A percentile compares a stretch with the other conserved stretches of the same genome.
phyloP scores from a whole-genome alignment of 2,888 invertebrate genomes.

The Drosophila robusta region DNA sequence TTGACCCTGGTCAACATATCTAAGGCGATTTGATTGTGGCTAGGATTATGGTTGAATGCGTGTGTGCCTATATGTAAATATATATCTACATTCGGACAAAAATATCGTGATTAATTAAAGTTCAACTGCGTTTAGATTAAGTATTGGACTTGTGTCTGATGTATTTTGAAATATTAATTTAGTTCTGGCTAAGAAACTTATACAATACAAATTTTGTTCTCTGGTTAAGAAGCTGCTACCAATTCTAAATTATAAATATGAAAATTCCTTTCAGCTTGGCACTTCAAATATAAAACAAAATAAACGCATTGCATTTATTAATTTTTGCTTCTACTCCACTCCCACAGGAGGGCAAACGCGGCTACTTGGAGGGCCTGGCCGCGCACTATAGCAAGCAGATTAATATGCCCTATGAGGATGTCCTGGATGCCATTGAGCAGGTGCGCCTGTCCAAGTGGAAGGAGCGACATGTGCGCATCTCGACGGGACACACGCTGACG shows the following conservation, averaged over 20 bases:
- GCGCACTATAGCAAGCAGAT: constrained; percentile 94
- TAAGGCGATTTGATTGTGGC: not conserved
- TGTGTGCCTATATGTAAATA: not conserved
- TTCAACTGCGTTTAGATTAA: too few species aligned
- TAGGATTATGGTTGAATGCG: not conserved
- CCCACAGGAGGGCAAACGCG: constrained; percentile 92
- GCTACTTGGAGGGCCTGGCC: constrained; percentile 93
- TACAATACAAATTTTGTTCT: too few species aligned
- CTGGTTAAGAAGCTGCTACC: too few species aligned
- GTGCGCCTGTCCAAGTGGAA: constrained; percentile 88
- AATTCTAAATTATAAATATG: too few species aligned
- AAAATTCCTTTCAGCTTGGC: too few species aligned
- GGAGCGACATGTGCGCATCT: constrained; percentile 85
- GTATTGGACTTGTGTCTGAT: too few species aligned
- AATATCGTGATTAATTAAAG: too few species aligned
- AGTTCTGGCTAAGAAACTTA: too few species aligned
- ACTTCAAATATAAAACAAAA: too few species aligned
- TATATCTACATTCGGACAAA: not conserved
- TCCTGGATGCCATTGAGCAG: constrained; percentile 93
- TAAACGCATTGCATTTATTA: too few species aligned
- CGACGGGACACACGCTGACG: constrained; percentile 83
- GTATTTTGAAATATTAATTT: too few species aligned
- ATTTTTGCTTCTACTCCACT: not conserved
- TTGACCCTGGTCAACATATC: constrained; percentile 56
- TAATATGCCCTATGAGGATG: constrained; percentile 94